Base-by-base conservation (phyloP, 35 echinoderm and acorn worm genomes). In the Diadema setosum region DNA sequence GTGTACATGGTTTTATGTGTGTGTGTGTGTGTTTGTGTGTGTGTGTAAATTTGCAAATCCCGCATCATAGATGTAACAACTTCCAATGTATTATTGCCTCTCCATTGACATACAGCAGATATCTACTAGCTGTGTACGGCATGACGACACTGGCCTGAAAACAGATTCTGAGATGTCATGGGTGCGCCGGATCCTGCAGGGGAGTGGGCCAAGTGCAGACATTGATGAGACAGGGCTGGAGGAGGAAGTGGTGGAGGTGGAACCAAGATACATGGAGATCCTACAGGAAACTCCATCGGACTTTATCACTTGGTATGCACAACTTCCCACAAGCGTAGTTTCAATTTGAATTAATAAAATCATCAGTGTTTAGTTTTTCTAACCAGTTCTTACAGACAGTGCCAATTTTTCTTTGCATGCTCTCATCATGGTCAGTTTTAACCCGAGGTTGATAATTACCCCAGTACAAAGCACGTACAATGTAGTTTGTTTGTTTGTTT, bases 261-360 rank as follows among this genome's bases (percentile, higher is more conserved):
- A 99, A 86, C 89, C 96, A 27, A 86, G 84, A 49, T 99, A 94
- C 55, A 99, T 99, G 96, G 92, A 94, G 18, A 85, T 99, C 16
- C 49, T 97, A 58, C 84, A 87, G 41, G 84, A 91, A 33, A 58
- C 82, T 41, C 85, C 90, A 45, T 48, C 93, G 41, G 85, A 57
- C 45, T 91, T 97, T 59, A 91, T 97, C 58, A 75, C 93, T 45
- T 85, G 45, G 95, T 97, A 88, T 42, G 70, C n/a, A n/a, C n/a
- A n/a, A n/a, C n/a, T n/a, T 81, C 42, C 16, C 15, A 20, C 25
- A 56, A n/a, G 46, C n/a, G n/a, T n/a, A n/a, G n/a, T n/a, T n/a
- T n/a, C n/a, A n/a, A n/a, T n/a, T n/a, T n/a, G n/a, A n/a, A n/a
- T n/a, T 31, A 24, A 23, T 5, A 46, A 48, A 46, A 56, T 20